Conservation (phyloP, 2,113 vertebrate genomes). For the Serilophus lunatus region DNA sequence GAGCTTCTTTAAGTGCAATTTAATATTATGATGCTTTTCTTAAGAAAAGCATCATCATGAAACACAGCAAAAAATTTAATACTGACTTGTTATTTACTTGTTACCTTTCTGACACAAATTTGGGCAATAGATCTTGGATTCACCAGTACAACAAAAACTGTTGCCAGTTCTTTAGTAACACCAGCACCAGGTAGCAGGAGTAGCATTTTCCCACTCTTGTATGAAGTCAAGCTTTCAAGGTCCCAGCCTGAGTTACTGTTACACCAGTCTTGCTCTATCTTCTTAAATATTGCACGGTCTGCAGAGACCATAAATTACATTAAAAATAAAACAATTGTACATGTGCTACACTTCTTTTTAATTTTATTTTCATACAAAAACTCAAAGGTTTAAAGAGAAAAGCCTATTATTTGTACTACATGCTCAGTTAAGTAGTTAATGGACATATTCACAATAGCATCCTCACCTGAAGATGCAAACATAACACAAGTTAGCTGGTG, state of each 20-base stretch:
- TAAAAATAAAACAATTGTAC: background rate
- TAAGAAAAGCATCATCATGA: constrained; percentile 14
- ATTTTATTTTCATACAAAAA: background rate
- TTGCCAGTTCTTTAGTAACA: background rate
- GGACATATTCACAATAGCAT: background rate
- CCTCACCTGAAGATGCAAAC: background rate
- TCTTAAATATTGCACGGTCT: background rate
- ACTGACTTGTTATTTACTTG: background rate
- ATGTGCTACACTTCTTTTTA: background rate
- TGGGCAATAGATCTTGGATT: background rate
- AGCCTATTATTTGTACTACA: background rate
- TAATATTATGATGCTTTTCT: background rate
- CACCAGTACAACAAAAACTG: background rate
- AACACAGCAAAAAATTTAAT: constrained; percentile 21
- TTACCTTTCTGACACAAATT: background rate
- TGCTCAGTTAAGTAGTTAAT: background rate
- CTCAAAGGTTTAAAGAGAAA: background rate
- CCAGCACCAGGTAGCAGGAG: background rate
- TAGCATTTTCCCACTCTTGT: background rate
- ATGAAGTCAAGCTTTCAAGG: background rate
- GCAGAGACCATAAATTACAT: background rate
- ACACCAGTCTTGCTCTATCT: background rate
- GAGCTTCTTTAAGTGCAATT: background rate
- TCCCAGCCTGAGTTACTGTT: background rate
- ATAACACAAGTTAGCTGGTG: background rate